phyloP scores from a whole-genome alignment of 2,888 invertebrate species.

The Mellilla xanthometata region DNA sequence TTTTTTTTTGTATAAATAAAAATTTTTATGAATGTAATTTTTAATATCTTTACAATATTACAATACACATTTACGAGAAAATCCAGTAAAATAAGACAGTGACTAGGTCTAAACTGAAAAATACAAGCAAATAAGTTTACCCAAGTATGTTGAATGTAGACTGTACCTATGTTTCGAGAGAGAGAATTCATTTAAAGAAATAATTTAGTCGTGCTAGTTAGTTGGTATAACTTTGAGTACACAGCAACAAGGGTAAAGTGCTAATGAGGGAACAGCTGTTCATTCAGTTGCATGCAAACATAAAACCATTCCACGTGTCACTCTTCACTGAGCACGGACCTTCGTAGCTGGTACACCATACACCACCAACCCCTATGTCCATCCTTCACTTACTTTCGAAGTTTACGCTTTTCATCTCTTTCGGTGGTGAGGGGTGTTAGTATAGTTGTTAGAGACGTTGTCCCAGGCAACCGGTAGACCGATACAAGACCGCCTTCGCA shows the following conservation, averaged over 20 bases:
- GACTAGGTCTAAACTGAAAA: too few species aligned
- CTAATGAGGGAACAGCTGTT: slow-evolving; percentile 60
- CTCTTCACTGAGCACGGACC: slow-evolving; percentile 71
- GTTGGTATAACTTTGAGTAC: not conserved
- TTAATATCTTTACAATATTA: too few species aligned
- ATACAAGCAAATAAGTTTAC: too few species aligned
- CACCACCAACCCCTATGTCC: slow-evolving; percentile 58
- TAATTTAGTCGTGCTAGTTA: not conserved
- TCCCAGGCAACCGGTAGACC: slow-evolving; percentile 73
- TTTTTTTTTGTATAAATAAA: too few species aligned
- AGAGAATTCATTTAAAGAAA: too few species aligned
- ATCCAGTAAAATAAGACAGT: too few species aligned
- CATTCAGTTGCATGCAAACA: slow-evolving; percentile 40
- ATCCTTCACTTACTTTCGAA: slow-evolving; percentile 48
- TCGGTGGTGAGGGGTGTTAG: slow-evolving; percentile 60
- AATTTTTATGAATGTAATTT: too few species aligned
- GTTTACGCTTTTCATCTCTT: slow-evolving; percentile 49
- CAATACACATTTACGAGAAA: too few species aligned
- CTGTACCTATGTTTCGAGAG: too few species aligned
- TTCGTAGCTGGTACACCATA: slow-evolving; percentile 55
- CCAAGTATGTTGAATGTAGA: too few species aligned
- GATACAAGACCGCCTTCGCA: slow-evolving; percentile 62
- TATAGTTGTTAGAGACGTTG: slow-evolving; percentile 74
- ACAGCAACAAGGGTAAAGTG: slow-evolving; percentile 23
- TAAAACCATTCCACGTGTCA: slow-evolving; percentile 60